Evolutionary conservation across 2,113 vertebrate genomes (phyloP).

Genomic region (Protomyctophum bolini): DNA sequence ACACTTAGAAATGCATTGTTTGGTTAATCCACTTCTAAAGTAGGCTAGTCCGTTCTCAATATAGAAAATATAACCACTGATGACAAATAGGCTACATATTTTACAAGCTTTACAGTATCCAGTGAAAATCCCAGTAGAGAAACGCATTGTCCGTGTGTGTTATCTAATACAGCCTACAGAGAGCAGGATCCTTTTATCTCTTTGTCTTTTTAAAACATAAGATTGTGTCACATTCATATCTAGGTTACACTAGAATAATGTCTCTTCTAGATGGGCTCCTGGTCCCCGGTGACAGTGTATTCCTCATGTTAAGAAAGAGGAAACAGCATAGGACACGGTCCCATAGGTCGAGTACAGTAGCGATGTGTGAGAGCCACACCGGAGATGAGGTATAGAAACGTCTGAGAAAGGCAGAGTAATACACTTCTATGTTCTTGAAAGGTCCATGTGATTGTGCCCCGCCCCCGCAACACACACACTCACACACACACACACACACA

Average conservation of each 20-base stretch:
- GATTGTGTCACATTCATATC: constrained; percentile 44
- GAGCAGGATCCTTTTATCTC: not conserved
- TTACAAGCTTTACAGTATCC: not conserved
- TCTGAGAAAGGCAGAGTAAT: constrained; percentile 9
- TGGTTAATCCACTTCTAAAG: too few species aligned
- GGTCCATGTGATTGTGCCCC: not conserved
- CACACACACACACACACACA: too few species aligned
- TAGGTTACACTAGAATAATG: constrained; percentile 31
- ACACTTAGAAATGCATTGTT: not conserved
- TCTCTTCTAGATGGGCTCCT: constrained; percentile 16
- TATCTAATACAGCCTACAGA: constrained; percentile 1
- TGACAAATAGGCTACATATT: not conserved
- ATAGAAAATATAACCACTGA: not conserved
- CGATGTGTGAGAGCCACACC: too few species aligned
- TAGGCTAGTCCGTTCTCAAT: too few species aligned
- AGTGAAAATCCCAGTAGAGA: not conserved
- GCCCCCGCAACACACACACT: not conserved
- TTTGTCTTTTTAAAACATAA: constrained; percentile 23
- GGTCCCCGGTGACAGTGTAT: constrained; percentile 22
- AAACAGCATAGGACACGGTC: too few species aligned
- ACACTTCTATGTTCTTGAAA: not conserved
- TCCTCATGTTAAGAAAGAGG: too few species aligned
- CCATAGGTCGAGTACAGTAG: too few species aligned
- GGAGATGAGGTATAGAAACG: too few species aligned
- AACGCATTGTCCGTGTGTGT: not conserved